These are phyloP conservation scores for Alexandromys fortis DNA, from an alignment of 2,113 vertebrate species.

Conservation along the genomic window DNA sequence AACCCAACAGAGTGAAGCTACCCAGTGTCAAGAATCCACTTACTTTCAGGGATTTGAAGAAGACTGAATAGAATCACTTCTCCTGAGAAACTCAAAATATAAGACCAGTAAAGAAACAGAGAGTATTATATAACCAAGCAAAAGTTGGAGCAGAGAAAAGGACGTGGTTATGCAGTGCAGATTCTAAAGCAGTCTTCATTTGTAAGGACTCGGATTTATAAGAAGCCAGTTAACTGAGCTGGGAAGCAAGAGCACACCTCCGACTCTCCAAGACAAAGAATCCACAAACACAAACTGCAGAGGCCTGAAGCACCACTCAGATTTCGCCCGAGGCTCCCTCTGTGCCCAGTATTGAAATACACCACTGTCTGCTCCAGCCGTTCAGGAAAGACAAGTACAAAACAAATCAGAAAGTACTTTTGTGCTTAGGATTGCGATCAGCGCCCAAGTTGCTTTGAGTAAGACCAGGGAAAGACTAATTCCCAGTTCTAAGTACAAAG, in stretches of 20 bases:
- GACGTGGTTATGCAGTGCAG: neutral
- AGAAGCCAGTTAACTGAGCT: neutral
- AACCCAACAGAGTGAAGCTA: neutral
- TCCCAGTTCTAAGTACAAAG: constrained; percentile 59
- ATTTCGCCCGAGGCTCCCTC: too few relatives aligned
- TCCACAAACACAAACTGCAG: neutral
- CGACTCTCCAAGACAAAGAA: neutral
- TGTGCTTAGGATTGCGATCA: neutral
- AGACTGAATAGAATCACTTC: neutral
- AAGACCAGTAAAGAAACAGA: neutral
- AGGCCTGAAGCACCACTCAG: too few relatives aligned
- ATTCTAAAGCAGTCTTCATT: neutral
- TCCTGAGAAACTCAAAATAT: neutral
- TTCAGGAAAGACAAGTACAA: neutral
- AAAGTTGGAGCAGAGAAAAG: neutral
- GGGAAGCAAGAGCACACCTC: neutral
- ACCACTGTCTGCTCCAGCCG: neutral
- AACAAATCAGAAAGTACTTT: neutral
- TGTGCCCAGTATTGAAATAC: neutral
- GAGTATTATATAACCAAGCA: neutral
- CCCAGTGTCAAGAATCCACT: neutral
- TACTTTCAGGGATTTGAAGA: neutral
- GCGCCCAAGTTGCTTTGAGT: neutral
- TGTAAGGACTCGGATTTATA: neutral
- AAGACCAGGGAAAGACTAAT: neutral